Conservation (phyloP, 2,888 invertebrate genomes). For the Adelphocoris suturalis region DNA sequence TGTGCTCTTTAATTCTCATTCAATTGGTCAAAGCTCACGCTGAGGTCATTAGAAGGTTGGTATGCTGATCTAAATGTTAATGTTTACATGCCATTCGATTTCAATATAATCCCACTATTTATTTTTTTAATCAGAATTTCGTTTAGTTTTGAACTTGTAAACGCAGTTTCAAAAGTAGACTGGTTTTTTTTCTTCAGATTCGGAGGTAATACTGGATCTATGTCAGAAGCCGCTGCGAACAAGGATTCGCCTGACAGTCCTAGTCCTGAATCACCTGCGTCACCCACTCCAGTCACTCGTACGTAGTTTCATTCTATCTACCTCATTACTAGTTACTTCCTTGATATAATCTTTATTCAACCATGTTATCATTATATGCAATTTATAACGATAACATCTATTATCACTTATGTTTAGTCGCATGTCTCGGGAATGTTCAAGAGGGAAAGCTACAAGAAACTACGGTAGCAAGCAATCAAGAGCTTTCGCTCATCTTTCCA, state of each 20-base stretch:
- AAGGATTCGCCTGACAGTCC: constrained; percentile 72
- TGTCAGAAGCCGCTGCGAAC: constrained; percentile 70
- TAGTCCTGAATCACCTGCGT: constrained; percentile 41
- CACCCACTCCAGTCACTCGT: constrained; percentile 35
- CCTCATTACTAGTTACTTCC: not conserved
- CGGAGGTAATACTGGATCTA: constrained; percentile 73
- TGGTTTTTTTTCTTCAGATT: constrained; percentile 63
- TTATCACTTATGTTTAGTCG: too few relatives aligned
- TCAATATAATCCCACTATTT: not conserved
- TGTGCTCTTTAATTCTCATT: constrained; percentile 88
- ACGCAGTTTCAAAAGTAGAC: not conserved
- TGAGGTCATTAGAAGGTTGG: constrained; percentile 82
- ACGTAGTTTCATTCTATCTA: not conserved
- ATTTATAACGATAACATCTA: too few relatives aligned
- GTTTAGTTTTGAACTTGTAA: not conserved
- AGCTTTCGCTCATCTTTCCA: too few relatives aligned
- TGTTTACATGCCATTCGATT: not conserved
- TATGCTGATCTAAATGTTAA: not conserved
- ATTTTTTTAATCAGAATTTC: not conserved
- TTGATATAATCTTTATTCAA: too few relatives aligned
- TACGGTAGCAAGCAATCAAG: too few relatives aligned
- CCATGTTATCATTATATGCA: too few relatives aligned
- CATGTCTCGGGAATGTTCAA: too few relatives aligned
- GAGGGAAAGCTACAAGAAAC: too few relatives aligned
- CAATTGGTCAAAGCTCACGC: constrained; percentile 89